A percentile compares a stretch with the other conserved stretches of the same genome.
Conservation (phyloP, 2,797 vertebrate species). For the Holocentrus rufus region DNA sequence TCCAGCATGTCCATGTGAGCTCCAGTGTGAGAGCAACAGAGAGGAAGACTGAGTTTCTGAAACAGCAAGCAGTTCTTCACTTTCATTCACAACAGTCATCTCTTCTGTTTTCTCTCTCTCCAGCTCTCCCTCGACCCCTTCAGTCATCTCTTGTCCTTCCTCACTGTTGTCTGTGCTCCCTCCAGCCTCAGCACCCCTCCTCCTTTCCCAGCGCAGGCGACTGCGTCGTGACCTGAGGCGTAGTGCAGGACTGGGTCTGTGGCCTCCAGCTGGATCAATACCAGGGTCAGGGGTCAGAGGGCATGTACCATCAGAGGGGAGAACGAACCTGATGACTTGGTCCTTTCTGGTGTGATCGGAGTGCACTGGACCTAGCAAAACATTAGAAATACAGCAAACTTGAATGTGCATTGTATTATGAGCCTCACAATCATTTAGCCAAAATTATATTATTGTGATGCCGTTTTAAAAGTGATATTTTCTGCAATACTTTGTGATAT, state of each 20-base stretch:
- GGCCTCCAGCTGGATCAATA: background rate
- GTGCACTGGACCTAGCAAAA: constrained; percentile 38
- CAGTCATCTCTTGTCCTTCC: constrained; percentile 22
- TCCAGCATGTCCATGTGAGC: constrained; percentile 32
- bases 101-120: background rate
- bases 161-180: constrained; percentile 28
- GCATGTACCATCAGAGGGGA: constrained; percentile 43
- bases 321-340: constrained; percentile 44
- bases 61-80: constrained; percentile 51
- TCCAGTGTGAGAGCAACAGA: constrained; percentile 74
- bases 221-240: constrained; percentile 79
- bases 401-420: background rate
- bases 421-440: no score
- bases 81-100: constrained; percentile 35
- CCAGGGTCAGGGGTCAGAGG: constrained; percentile 37
- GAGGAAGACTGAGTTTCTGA: constrained; percentile 65
- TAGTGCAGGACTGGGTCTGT: constrained; percentile 61
- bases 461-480: no score
- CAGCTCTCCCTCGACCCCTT: constrained; percentile 5
- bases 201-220: constrained; percentile 74
- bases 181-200: constrained; percentile 15
- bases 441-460: no score
- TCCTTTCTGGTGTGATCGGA: constrained; percentile 26
- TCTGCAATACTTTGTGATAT: no score
- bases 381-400: constrained; percentile 3